Percentiles rank a stretch among this genome's conserved stretches.
Evolutionary conservation across 2,888 invertebrate genomes (phyloP).

Genomic region (Pseudanteris insignis): DNA sequence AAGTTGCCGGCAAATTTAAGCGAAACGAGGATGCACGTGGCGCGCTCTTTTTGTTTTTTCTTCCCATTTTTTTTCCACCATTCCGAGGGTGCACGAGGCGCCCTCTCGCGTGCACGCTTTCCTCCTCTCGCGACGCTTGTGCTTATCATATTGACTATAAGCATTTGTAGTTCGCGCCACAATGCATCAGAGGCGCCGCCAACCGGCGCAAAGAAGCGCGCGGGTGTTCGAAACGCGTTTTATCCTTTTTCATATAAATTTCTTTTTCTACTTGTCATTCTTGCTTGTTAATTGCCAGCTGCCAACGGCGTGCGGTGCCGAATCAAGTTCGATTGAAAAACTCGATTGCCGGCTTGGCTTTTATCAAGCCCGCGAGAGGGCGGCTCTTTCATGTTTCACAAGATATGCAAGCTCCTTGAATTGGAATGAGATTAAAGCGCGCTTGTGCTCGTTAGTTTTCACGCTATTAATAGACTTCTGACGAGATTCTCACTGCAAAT

Average conservation of each 20-base stretch:
- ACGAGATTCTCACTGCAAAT: conserved; percentile 12
- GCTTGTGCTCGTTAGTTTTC: conserved; percentile 19
- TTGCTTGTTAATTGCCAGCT: conserved; percentile 36
- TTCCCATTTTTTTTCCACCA: not conserved
- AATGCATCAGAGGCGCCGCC: conserved; percentile 45
- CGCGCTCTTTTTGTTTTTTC: conserved; percentile 1
- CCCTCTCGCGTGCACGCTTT: conserved; percentile 2
- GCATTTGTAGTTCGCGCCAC: conserved; percentile 34
- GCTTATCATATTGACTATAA: no score
- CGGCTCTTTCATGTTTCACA: conserved; percentile 31
- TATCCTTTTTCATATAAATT: no score
- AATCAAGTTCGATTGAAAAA: conserved; percentile 26
- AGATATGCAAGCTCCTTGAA: conserved; percentile 19
- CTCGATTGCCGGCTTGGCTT: conserved; percentile 26
- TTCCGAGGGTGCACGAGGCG: not conserved
- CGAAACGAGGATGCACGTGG: conserved; percentile 50
- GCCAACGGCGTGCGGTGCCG: no score
- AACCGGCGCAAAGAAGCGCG: conserved; percentile 5
- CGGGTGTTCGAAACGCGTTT: no score
- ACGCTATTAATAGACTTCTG: conserved; percentile 22
- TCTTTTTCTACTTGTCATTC: conserved; percentile 8
- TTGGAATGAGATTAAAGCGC: conserved; percentile 27
- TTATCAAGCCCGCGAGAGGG: no score
- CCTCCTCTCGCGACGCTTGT: not conserved
- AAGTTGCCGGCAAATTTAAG: conserved; percentile 45